Evolutionary conservation across 2,113 vertebrate genomes (phyloP), one percentile per base, ranked within the genome.

Genomic region (Mugil cephalus): DNA sequence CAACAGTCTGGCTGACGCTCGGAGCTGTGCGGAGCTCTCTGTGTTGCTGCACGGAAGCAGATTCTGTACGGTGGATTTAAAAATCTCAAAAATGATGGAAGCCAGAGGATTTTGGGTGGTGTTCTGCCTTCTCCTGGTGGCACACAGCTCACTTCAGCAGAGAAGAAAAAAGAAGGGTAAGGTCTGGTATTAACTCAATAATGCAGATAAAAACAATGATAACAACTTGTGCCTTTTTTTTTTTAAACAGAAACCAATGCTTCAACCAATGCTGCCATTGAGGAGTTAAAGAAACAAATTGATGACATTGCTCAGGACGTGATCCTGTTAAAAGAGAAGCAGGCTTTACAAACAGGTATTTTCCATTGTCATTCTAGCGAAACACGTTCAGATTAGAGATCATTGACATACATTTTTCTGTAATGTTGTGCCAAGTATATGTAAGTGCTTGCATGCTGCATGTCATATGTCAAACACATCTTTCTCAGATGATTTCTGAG

Each of bases 261-360:
- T 9, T 91, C 92, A 47, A 96, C 67, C 65, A 87, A 88, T 0
- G 94, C 94, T 91, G 94, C 95, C 64, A 92, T 98, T 18, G 96
- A 98, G 89, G 95, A 97, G 72, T 81, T 99, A 82, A 96, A 95
- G 85, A 94, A 88, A 75, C 93, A 93, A 88, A 90, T 99, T 67
- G 88, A 95, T 56, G 91, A 90, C 71, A 94, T 99, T 71, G 73
- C 92, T 52, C 92, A 93, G 71, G 98, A 99, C 79, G 91, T 99
- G 71, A 93, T 93, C 19, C 54, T 96, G 19, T 54, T 99, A 80
- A 99, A 98, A 86, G 96, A 99, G 85, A 95, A 96, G 43, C 96
- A 98, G 83, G 96, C 97, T 1, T 91, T 99, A 55, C 97, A 99
- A 77, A 95, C 96, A 69, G 95, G 97, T 99, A 94, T 15, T 77